These are phyloP conservation scores for Alligator sinensis DNA, from an alignment of 2,113 vertebrate genomes.

Conservation along the genomic window DNA sequence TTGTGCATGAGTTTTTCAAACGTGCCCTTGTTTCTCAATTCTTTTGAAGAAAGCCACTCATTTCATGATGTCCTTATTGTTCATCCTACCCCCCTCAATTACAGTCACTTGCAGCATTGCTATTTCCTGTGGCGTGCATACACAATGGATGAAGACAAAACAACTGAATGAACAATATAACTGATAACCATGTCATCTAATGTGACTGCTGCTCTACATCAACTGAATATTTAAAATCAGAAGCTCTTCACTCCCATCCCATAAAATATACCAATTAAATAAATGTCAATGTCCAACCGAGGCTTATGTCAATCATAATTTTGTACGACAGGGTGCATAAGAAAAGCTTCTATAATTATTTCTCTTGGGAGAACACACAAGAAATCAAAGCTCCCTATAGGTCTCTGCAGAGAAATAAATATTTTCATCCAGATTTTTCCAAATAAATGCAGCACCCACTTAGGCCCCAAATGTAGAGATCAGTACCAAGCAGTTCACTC, in stretches of 20 bases:
- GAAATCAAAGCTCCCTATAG: not conserved
- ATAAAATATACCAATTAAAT: not conserved
- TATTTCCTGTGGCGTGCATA: not conserved
- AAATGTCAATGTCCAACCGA: not conserved
- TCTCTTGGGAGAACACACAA: not conserved
- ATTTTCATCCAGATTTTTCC: not conserved
- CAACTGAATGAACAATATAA: not conserved
- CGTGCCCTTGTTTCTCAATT: not conserved
- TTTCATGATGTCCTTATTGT: not conserved
- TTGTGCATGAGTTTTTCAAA: not conserved
- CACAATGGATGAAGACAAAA: not conserved
- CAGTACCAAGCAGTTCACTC: not conserved
- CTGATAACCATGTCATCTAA: not conserved
- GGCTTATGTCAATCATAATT: not conserved
- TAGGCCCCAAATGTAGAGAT: not conserved
- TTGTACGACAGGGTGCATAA: not conserved
- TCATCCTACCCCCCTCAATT: not conserved
- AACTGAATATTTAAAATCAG: not conserved
- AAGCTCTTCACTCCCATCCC: accelerated
- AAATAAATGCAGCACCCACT: not conserved
- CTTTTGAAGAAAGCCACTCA: not conserved
- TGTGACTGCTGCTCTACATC: not conserved
- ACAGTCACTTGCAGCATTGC: not conserved
- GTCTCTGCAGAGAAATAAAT: not conserved
- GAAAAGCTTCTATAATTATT: not conserved